Conservation (phyloP, 2,797 vertebrate genomes). For the Crossoptilon crossoptilon region DNA sequence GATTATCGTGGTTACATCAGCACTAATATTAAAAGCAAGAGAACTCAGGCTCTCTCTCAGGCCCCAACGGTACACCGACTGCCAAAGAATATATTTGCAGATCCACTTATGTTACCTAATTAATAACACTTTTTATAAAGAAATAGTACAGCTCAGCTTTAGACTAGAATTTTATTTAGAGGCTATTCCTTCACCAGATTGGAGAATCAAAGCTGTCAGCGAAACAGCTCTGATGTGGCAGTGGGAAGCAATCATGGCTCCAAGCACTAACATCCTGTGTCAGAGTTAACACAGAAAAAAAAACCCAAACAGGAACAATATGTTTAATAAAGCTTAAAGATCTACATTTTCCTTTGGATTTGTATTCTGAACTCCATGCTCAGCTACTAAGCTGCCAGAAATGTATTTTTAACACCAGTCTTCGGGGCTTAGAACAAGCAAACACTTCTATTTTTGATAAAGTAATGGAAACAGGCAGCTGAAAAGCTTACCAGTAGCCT, state of each 20-base stretch:
- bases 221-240: neutral
- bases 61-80: neutral
- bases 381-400: neutral
- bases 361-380: neutral
- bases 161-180: neutral
- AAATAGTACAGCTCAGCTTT: neutral
- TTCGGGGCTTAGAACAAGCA: neutral
- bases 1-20: neutral
- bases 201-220: slow-evolving; percentile 7
- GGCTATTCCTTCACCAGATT: neutral
- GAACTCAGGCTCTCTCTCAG: neutral
- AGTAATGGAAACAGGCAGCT: neutral
- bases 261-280: neutral
- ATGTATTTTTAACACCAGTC: neutral
- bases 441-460: neutral
- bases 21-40: neutral
- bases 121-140: neutral
- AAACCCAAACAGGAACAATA: neutral
- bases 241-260: neutral
- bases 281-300: neutral
- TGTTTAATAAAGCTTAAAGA: neutral
- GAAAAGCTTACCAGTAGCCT: slow-evolving; percentile 13
- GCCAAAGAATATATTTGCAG: neutral
- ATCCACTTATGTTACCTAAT: neutral
- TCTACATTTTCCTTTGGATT: neutral